Percentiles rank a stretch among this genome's conserved stretches.
These are phyloP conservation scores for Centruroides sculpturatus DNA, from an alignment of 1,140 invertebrate species.

Conservation along the genomic window DNA sequence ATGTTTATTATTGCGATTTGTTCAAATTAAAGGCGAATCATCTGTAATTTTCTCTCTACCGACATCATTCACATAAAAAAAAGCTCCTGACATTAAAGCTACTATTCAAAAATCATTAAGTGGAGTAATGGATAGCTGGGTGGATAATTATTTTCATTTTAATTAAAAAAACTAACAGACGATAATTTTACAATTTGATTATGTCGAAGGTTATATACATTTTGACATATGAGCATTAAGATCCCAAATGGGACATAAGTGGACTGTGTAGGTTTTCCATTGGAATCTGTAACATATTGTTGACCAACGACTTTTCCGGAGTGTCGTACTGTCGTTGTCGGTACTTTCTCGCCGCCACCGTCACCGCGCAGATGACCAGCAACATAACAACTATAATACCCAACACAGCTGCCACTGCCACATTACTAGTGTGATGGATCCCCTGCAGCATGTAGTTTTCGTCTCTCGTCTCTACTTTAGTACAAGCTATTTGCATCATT, in stretches of 20 bases:
- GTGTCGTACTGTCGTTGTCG: conserved; percentile 28
- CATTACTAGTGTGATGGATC: conserved; percentile 24
- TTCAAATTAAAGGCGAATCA: too few species aligned
- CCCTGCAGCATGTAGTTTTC: conserved; percentile 23
- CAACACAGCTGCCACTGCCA: conserved; percentile 25
- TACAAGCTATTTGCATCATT: conserved; percentile 29
- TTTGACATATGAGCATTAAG: too few species aligned
- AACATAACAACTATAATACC: conserved; percentile 22
- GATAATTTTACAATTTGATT: too few species aligned
- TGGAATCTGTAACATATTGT: conserved; percentile 28
- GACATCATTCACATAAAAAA: too few species aligned
- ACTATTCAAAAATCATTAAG: too few species aligned
- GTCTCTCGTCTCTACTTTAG: conserved; percentile 21
- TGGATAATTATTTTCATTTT: too few species aligned
- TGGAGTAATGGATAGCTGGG: too few species aligned
- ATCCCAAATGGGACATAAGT: conserved; percentile 12
- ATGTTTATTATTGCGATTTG: too few species aligned
- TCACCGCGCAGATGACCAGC: conserved; percentile 22
- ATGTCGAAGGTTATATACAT: too few species aligned
- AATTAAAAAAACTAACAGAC: too few species aligned
- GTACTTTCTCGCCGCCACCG: conserved; percentile 23
- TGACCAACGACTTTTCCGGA: conserved; percentile 19
- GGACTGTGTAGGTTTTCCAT: conserved; percentile 28
- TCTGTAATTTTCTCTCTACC: too few species aligned
- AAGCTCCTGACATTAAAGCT: too few species aligned